phyloP scores from a whole-genome alignment of 2,797 vertebrate species.

The Ataeniobius toweri region DNA sequence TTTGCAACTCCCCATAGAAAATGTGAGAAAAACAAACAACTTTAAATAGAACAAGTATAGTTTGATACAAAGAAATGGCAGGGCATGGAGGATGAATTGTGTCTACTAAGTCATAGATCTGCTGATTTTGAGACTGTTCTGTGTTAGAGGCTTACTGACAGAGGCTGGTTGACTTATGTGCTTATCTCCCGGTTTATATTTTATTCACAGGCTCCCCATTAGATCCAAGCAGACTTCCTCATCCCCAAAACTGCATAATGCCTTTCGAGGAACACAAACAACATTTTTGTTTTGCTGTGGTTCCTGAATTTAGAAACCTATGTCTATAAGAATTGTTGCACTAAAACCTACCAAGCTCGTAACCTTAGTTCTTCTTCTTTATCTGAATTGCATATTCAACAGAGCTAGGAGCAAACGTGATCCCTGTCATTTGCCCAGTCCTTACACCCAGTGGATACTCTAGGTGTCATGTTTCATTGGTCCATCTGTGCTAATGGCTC shows the following conservation, averaged over 20 bases:
- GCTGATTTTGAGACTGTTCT: slow-evolving; percentile 42
- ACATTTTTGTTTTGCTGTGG: slow-evolving; percentile 37
- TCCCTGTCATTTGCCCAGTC: slow-evolving; percentile 22
- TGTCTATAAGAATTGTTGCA: slow-evolving; percentile 17
- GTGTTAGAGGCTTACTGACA: slow-evolving; percentile 72
- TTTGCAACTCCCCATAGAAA: background rate
- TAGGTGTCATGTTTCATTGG: slow-evolving; percentile 50
- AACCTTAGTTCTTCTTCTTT: slow-evolving; percentile 6
- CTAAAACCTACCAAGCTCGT: slow-evolving; percentile 4
- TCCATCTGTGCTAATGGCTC: slow-evolving; percentile 49
- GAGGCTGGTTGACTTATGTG: slow-evolving; percentile 62
- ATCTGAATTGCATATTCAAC: slow-evolving; percentile 26
- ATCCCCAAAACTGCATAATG: slow-evolving; percentile 42
- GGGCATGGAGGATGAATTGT: slow-evolving; percentile 1
- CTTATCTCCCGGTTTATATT: slow-evolving; percentile 58
- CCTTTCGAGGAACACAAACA: slow-evolving; percentile 22
- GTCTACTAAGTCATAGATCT: slow-evolving; percentile 50
- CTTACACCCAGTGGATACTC: slow-evolving; percentile 15
- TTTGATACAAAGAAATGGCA: slow-evolving; percentile 1
- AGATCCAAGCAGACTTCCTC: slow-evolving; percentile 63
- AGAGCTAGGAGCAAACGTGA: slow-evolving; percentile 7
- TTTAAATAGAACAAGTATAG: background rate
- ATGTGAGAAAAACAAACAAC: background rate
- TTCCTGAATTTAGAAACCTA: slow-evolving; percentile 23
- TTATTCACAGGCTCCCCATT: slow-evolving; percentile 70